Conservation (phyloP, 2,888 invertebrate species). For the Galerucella nymphaeae region DNA sequence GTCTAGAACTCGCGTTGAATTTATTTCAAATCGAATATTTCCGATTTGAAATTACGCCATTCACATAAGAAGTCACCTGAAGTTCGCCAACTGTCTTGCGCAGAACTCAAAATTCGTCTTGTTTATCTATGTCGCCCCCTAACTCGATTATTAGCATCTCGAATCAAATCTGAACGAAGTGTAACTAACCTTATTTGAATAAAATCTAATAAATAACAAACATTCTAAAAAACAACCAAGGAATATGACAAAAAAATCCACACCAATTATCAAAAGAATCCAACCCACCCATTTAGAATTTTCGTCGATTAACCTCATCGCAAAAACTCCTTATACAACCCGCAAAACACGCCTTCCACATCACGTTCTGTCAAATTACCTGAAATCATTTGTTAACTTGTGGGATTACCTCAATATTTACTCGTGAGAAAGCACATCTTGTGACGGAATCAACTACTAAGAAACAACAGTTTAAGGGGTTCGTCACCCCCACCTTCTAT, state of each 20-base stretch:
- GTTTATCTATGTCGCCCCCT: no score
- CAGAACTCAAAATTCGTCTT: no score
- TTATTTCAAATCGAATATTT: no score
- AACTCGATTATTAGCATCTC: no score
- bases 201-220: not conserved
- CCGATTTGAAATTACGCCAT: no score
- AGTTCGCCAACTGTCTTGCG: no score
- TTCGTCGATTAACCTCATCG: slow-evolving; percentile 25
- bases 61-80: no score
- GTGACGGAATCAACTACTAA: slow-evolving; percentile 52
- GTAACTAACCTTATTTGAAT: no score
- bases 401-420: slow-evolving; percentile 50
- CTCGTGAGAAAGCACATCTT: slow-evolving; percentile 46
- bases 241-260: slow-evolving; percentile 13
- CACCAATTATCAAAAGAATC: not conserved
- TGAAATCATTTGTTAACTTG: slow-evolving; percentile 52
- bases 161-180: no score
- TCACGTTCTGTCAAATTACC: slow-evolving; percentile 41
- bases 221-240: not conserved
- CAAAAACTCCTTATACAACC: slow-evolving; percentile 21
- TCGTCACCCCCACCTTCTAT: slow-evolving; percentile 29
- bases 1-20: no score
- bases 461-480: slow-evolving; percentile 51
- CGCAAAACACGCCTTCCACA: slow-evolving; percentile 39
- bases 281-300: slow-evolving; percentile 10